phyloP scores from a whole-genome alignment of 2,113 vertebrate genomes.

The Electrona antarctica region DNA sequence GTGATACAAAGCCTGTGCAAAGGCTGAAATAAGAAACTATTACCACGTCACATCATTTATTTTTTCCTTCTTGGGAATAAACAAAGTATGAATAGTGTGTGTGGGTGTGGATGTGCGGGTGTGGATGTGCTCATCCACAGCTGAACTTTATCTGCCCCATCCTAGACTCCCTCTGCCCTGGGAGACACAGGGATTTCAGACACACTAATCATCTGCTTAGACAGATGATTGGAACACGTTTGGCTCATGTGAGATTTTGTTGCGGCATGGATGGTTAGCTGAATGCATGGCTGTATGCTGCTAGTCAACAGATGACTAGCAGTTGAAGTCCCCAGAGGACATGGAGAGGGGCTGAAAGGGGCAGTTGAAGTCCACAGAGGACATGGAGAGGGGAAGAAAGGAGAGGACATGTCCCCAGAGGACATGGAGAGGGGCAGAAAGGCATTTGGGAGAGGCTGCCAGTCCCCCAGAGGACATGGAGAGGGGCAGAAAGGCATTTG shows the following conservation, averaged over 20 bases:
- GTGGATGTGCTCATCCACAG: constrained; percentile 5
- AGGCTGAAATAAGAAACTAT: no score
- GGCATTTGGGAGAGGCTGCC: constrained; percentile 13
- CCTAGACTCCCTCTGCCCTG: constrained; percentile 21
- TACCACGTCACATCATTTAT: background rate
- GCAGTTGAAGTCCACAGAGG: constrained; percentile 3
- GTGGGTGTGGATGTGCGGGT: background rate
- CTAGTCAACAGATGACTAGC: background rate
- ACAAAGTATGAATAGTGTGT: background rate
- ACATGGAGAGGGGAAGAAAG: background rate
- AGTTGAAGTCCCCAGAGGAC: constrained; percentile 5
- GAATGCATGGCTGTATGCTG: background rate
- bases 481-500: background rate
- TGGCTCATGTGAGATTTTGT: constrained; percentile 21
- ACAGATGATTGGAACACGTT: constrained; percentile 21
- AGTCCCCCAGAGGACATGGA: background rate
- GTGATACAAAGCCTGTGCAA: no score
- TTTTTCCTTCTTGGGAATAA: background rate
- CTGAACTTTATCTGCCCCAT: constrained; percentile 25
- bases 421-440: background rate
- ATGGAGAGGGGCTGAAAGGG: background rate
- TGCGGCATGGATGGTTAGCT: constrained; percentile 5
- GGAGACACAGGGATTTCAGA: constrained; percentile 18
- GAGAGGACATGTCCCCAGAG: background rate
- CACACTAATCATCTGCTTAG: constrained; percentile 13